Evolutionary conservation across 2,888 invertebrate genomes (phyloP), one percentile per base, ranked within the genome.

Genomic region (Flexamia atlantica): DNA sequence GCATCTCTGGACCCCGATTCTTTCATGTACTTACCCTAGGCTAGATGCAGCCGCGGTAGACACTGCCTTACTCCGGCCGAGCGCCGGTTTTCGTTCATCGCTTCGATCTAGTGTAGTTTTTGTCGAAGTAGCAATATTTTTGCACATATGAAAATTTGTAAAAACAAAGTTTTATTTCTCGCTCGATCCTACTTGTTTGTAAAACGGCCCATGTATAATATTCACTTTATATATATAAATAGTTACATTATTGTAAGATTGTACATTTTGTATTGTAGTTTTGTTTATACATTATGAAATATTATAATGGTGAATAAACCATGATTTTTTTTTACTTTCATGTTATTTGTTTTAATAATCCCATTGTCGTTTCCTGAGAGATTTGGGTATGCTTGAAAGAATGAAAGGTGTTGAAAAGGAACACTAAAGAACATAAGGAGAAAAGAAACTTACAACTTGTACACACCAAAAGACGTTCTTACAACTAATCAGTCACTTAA

Each of bases 241-340:
- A 83, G 82, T 89, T 90, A 90, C 91, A 90, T 90, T 90, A 92
- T 93, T 93, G 93, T 93, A 93, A 92, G 90, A 88, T 92, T 94
- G 94, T 94, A 94, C 92, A 94, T 94, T 94, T 94, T 94, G 93
- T 94, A 94, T 93, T 92, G 93, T 94, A 94, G 93, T 93, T 94
- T 93, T 82, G 84, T 84, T 84, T 84, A 84, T 84, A 84, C 94
- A 93, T 93, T 93, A 92, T 93, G 92, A 93, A 93, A 93, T 93
- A 93, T 93, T 93, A 84, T 84, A 81, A 93, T 93, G 87, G 86
- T 87, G 85, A 86, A 87, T 87, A 86, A 85, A 87, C 87, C 87
- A 87, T 86, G 84, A 84, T 85, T 86, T 87, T 87, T 87, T 87
- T 80, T 83, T 50, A 79, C 25, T 57, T 74, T 40, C 30, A 20